Conservation (phyloP, 2,888 invertebrate species). For the Troides helena region DNA sequence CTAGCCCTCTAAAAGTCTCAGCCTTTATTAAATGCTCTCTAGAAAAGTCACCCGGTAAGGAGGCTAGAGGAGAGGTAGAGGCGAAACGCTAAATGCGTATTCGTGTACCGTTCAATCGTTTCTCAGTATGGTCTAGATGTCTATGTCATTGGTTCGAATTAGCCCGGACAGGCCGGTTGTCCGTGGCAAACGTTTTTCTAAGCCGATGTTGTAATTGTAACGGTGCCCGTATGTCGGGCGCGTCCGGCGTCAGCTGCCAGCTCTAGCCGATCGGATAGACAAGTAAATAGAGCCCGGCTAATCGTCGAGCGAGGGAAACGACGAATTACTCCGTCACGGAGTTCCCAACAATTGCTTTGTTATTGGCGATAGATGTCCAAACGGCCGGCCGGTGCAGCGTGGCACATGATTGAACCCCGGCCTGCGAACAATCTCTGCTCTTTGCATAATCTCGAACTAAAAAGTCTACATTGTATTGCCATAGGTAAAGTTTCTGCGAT, state of each 20-base stretch:
- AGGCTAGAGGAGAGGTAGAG: conserved; percentile 17
- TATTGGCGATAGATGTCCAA: conserved; percentile 57
- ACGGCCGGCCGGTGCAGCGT: conserved; percentile 52
- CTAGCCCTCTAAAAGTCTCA: conserved; percentile 14
- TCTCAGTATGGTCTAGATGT: conserved; percentile 56
- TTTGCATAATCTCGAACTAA: conserved; percentile 18
- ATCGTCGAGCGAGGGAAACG: conserved; percentile 77
- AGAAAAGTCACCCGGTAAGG: not conserved
- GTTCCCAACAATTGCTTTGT: conserved; percentile 73
- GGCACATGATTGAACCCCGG: conserved; percentile 47
- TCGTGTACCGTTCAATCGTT: conserved; percentile 47
- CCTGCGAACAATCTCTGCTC: conserved; percentile 19
- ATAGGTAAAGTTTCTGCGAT: not conserved
- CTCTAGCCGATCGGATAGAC: conserved; percentile 66
- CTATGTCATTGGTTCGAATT: conserved; percentile 48
- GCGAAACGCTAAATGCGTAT: conserved; percentile 17
- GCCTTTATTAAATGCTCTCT: conserved; percentile 1
- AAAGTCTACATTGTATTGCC: not conserved
- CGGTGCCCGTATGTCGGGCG: conserved; percentile 70
- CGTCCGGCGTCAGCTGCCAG: conserved; percentile 75
- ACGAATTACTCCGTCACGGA: conserved; percentile 76
- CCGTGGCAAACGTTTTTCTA: conserved; percentile 76
- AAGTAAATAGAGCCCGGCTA: conserved; percentile 77
- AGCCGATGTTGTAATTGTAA: conserved; percentile 76
- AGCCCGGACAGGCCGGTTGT: conserved; percentile 55